Percentiles rank a stretch among this genome's conserved stretches.
phyloP scores from a whole-genome alignment of 37 sponge, comb jelly and placozoan genomes.

The Halichondria panicea region DNA sequence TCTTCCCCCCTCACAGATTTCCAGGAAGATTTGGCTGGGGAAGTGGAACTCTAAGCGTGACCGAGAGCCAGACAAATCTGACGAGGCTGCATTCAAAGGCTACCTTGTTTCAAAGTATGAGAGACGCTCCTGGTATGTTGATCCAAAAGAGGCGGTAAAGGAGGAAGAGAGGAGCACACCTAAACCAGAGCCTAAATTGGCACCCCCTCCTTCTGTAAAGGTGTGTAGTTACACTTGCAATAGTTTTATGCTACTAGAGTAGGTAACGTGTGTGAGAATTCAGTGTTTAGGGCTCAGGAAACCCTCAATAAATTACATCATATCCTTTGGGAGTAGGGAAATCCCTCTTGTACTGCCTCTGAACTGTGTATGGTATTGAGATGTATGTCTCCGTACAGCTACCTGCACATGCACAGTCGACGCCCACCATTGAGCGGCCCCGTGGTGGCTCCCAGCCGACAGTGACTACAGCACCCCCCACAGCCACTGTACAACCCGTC shows the following conservation, averaged over 20 bases:
- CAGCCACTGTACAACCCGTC: slow-evolving; percentile 1
- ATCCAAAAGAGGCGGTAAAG: slow-evolving; percentile 24
- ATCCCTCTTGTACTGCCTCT: too few relatives aligned
- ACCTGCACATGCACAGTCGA: neutral
- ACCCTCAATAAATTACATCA: too few relatives aligned
- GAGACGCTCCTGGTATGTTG: slow-evolving; percentile 72
- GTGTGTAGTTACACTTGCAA: neutral
- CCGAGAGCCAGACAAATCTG: slow-evolving; percentile 65
- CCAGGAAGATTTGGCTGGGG: slow-evolving; percentile 59
- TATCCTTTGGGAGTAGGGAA: too few relatives aligned
- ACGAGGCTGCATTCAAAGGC: slow-evolving; percentile 63
- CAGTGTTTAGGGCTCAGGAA: too few relatives aligned
- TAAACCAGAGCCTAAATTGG: slow-evolving; percentile 11
- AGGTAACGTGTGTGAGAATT: too few relatives aligned
- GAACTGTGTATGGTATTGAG: too few relatives aligned
- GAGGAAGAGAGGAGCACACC: slow-evolving; percentile 13
- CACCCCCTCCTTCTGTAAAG: slow-evolving; percentile 23
- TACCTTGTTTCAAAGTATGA: slow-evolving; percentile 81
- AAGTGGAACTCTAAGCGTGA: slow-evolving; percentile 63
- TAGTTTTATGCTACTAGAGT: too few relatives aligned
- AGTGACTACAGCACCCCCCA: neutral
- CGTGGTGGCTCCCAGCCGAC: too few relatives aligned
- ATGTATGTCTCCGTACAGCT: too few relatives aligned
- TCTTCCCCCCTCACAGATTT: slow-evolving; percentile 18
- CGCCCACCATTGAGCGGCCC: neutral